These are phyloP conservation scores for Acleris literana DNA, from an alignment of 2,888 invertebrate species.

Conservation along the genomic window DNA sequence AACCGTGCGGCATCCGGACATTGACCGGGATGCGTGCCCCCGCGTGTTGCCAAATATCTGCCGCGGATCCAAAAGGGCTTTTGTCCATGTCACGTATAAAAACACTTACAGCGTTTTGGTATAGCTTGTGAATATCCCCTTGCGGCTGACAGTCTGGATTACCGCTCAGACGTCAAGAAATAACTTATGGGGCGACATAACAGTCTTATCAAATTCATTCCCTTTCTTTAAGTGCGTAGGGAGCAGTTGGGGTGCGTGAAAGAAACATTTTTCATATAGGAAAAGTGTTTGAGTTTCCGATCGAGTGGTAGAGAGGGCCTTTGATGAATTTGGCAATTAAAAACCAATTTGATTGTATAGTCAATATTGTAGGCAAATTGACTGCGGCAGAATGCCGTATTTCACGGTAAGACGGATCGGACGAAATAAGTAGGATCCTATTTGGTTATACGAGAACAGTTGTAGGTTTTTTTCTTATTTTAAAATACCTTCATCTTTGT, in stretches of 20 bases:
- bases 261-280: background rate
- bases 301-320: background rate
- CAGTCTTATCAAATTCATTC: conserved; percentile 34
- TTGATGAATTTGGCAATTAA: background rate
- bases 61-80: background rate
- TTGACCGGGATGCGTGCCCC: conserved; percentile 24
- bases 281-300: no score
- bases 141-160: conserved; percentile 27
- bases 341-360: no score
- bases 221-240: conserved; percentile 12
- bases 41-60: conserved; percentile 11
- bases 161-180: conserved; percentile 22
- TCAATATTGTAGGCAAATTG: no score
- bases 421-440: no score
- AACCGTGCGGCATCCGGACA: conserved; percentile 14
- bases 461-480: no score
- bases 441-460: no score
- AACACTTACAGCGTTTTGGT: background rate
- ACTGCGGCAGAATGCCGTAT: no score
- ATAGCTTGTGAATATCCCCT: conserved; percentile 17
- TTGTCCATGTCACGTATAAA: background rate
- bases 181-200: conserved; percentile 23
- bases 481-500: no score
- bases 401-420: no score
- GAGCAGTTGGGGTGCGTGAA: background rate